phyloP scores from a whole-genome alignment of 2,113 vertebrate genomes.

The Ceratotherium simum region DNA sequence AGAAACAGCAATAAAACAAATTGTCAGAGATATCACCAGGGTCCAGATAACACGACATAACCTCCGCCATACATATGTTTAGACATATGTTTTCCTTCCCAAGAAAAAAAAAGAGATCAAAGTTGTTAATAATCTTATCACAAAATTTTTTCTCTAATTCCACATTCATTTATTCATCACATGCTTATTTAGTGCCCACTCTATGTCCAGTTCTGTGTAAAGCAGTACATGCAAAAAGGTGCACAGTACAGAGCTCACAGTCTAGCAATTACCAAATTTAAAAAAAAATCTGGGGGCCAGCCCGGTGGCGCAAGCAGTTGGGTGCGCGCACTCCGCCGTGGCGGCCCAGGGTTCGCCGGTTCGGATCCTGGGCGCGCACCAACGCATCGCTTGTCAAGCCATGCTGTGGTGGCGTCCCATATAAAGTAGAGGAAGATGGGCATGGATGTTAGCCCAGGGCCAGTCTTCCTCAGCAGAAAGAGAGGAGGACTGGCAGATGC shows the following conservation, averaged over 20 bases:
- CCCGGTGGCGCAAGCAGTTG: too few species aligned
- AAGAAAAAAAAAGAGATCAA: not conserved
- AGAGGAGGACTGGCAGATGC: too few species aligned
- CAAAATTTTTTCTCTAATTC: conserved; percentile 27
- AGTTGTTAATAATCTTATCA: not conserved
- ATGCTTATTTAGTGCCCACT: not conserved
- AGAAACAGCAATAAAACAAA: not conserved
- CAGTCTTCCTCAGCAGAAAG: too few species aligned
- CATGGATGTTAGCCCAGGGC: too few species aligned
- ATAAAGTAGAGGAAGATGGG: too few species aligned
- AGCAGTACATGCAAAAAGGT: not conserved
- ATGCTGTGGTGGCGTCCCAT: too few species aligned
- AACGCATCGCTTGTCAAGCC: too few species aligned
- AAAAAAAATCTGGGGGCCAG: not conserved
- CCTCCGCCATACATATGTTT: not conserved
- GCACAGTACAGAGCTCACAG: not conserved
- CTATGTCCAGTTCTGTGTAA: not conserved
- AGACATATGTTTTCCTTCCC: not conserved
- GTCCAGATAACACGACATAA: not conserved
- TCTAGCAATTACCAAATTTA: not conserved
- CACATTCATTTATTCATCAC: not conserved
- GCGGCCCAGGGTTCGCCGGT: too few species aligned
- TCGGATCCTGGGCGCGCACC: too few species aligned
- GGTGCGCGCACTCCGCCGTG: too few species aligned
- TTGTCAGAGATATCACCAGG: not conserved